These are phyloP conservation scores for Eurytoma adleriae DNA, from an alignment of 2,888 invertebrate genomes.

Conservation along the genomic window DNA sequence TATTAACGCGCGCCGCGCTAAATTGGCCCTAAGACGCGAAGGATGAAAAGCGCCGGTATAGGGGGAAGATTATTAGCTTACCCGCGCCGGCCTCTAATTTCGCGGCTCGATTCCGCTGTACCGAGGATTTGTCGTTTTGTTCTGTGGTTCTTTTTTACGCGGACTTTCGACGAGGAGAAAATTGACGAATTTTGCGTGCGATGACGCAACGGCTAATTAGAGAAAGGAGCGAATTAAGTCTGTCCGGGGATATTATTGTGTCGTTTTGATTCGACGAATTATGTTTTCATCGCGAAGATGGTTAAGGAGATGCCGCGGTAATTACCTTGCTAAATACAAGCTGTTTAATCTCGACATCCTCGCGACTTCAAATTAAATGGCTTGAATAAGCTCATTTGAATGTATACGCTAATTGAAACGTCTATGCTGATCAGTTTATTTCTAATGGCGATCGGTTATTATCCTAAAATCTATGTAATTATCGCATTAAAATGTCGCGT, in stretches of 20 bases:
- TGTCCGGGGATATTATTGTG: too few relatives aligned
- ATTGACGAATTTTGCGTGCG: conserved; percentile 4
- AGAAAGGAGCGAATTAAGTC: neutral
- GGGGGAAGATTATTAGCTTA: neutral
- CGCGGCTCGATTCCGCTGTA: neutral
- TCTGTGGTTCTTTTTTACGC: neutral
- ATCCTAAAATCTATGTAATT: conserved; percentile 14
- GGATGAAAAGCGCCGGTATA: neutral
- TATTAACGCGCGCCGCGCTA: conserved; percentile 1
- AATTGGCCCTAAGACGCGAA: neutral
- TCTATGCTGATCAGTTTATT: too few relatives aligned
- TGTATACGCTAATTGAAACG: too few relatives aligned
- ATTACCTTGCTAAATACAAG: too few relatives aligned
- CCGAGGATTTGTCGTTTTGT: neutral
- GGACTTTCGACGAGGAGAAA: conserved; percentile 27
- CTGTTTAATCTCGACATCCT: too few relatives aligned
- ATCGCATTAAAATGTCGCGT: neutral
- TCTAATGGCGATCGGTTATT: neutral
- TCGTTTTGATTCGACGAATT: too few relatives aligned
- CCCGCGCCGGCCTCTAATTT: neutral
- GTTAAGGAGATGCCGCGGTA: too few relatives aligned
- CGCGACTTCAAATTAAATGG: too few relatives aligned
- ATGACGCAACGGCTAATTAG: conserved; percentile 2
- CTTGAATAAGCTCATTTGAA: too few relatives aligned
- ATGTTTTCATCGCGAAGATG: too few relatives aligned